Evolutionary conservation across 1,140 invertebrate species (phyloP).

Genomic region (Campodea augens): DNA sequence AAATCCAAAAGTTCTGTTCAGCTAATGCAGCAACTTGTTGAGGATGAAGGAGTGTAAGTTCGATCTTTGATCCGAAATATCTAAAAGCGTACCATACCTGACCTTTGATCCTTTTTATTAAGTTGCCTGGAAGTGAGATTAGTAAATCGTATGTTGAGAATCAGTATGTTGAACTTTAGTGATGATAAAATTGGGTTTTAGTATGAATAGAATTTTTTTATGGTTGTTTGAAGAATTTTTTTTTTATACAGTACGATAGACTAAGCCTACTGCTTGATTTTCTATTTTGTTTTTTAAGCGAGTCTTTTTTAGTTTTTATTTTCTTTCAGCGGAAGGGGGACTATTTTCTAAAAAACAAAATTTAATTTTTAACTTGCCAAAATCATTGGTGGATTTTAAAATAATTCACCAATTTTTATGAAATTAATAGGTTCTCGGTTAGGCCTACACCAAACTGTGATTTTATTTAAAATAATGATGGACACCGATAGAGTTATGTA

Average conservation of each 20-base stretch:
- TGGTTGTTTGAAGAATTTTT: neutral
- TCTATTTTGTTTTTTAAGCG: too few relatives aligned
- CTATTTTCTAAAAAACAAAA: too few relatives aligned
- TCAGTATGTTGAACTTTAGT: neutral
- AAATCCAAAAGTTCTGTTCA: conserved; percentile 35
- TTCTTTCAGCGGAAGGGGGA: too few relatives aligned
- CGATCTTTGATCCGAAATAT: conserved; percentile 1
- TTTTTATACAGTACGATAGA: too few relatives aligned
- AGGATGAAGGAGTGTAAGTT: conserved; percentile 51
- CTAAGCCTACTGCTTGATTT: too few relatives aligned
- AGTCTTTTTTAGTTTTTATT: too few relatives aligned
- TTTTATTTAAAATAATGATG: neutral
- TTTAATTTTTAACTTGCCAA: conserved; percentile 3
- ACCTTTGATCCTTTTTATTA: neutral
- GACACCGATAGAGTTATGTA: neutral
- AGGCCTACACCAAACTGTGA: neutral
- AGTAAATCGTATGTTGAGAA: neutral
- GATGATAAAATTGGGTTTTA: neutral
- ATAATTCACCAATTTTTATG: neutral
- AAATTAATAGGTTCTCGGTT: neutral
- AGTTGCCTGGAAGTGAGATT: neutral
- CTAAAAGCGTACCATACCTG: neutral
- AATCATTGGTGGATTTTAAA: neutral
- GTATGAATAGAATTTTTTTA: neutral
- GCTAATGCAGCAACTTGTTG: conserved; percentile 36